Percentiles rank a stretch among this genome's conserved stretches.
phyloP scores from a whole-genome alignment of 2,113 vertebrate species.

The Procapra przewalskii region DNA sequence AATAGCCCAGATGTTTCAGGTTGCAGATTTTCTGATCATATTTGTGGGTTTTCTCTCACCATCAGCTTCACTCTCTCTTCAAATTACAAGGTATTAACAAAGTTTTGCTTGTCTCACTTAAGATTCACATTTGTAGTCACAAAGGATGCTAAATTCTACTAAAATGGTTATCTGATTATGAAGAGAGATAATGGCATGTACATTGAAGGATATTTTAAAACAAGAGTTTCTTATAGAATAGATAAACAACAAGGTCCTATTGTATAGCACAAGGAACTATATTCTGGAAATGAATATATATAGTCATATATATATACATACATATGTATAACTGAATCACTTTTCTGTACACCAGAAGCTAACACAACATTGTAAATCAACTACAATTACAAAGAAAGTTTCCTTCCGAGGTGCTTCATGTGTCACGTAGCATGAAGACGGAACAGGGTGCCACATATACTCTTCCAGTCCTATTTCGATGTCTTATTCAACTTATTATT shows the following conservation, averaged over 20 bases:
- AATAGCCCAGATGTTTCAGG: conserved; percentile 74
- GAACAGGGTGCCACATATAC: not conserved
- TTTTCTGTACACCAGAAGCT: not conserved
- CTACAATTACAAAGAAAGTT: not conserved
- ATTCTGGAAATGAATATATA: not conserved
- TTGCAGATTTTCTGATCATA: conserved; percentile 70
- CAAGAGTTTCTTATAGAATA: not conserved
- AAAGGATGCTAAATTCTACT: not conserved
- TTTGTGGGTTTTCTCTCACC: conserved; percentile 68
- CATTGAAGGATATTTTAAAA: conserved; percentile 6
- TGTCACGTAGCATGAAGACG: not conserved
- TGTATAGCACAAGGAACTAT: not conserved
- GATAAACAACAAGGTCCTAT: not conserved
- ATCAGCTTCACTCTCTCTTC: conserved; percentile 41
- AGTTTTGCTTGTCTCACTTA: conserved; percentile 36
- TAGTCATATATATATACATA: not conserved
- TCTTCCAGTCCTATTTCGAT: not conserved
- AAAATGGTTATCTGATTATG: not conserved
- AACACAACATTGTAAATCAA: not conserved
- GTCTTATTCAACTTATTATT: not conserved
- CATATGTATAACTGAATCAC: not conserved
- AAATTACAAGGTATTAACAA: conserved; percentile 64
- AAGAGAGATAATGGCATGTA: not conserved
- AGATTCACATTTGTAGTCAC: conserved; percentile 33
- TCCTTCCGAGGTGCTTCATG: not conserved